Percentiles rank a stretch among this genome's conserved stretches.
Evolutionary conservation across 2,888 invertebrate genomes (phyloP).

Genomic region (Anagyrus pseudococci): DNA sequence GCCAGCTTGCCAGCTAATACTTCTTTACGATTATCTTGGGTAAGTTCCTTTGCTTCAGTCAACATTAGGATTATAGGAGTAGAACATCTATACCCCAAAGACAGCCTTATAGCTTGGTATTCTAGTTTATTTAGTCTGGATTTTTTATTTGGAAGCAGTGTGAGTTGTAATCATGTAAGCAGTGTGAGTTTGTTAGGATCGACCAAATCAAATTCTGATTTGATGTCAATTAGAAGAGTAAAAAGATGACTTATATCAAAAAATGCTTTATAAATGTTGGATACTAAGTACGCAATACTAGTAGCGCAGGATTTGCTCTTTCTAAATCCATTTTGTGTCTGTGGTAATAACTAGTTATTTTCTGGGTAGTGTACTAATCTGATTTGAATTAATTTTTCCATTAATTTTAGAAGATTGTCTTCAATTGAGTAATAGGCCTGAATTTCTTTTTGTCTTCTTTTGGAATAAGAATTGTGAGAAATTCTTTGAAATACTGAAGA

Average conservation of each 20-base stretch:
- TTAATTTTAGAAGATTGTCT: too few relatives aligned
- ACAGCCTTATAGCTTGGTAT: not conserved
- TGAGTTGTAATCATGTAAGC: not conserved
- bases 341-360: not conserved
- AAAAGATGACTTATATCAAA: not conserved
- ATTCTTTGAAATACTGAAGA: not conserved
- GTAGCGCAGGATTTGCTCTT: not conserved
- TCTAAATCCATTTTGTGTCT: not conserved
- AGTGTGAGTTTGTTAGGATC: not conserved
- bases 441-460: not conserved
- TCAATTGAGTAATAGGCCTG: not conserved
- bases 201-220: conserved; percentile 7
- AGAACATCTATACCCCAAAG: not conserved
- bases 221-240: not conserved
- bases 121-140: not conserved
- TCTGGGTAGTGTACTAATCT: not conserved
- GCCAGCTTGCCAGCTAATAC: too few relatives aligned
- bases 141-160: not conserved
- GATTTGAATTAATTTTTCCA: not conserved
- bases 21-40: too few relatives aligned
- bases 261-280: not conserved
- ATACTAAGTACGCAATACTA: not conserved
- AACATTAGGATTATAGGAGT: not conserved
- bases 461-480: not conserved
- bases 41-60: not conserved